phyloP scores from a whole-genome alignment of 1,140 invertebrate species.

The Sitobion miscanthi region DNA sequence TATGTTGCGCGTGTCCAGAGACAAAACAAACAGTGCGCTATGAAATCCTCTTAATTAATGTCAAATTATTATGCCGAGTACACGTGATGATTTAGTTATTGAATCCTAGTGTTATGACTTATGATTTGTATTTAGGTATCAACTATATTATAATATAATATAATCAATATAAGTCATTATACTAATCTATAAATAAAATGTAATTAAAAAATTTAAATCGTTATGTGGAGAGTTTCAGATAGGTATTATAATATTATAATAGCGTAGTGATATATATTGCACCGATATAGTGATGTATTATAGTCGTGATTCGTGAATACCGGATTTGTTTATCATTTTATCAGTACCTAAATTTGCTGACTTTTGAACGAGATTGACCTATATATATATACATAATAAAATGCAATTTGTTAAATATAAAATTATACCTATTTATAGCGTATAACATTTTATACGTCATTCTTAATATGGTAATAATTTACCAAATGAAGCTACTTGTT shows the following conservation, averaged over 20 bases:
- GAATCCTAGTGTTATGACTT: background rate
- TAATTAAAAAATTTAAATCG: background rate
- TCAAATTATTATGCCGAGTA: background rate
- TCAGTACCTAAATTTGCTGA: background rate
- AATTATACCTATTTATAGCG: background rate
- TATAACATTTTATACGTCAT: background rate
- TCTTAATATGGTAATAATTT: background rate
- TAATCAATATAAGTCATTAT: background rate
- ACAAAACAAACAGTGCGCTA: no score
- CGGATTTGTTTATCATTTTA: background rate
- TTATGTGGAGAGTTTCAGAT: background rate
- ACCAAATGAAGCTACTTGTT: background rate
- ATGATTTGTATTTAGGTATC: background rate
- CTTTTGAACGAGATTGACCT: constrained; percentile 19
- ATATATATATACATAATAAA: background rate
- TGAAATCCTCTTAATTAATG: no score
- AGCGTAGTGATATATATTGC: background rate
- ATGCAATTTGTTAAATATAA: background rate
- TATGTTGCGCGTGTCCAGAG: no score
- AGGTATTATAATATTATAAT: background rate
- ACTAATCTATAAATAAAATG: background rate
- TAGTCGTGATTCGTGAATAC: background rate
- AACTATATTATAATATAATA: background rate
- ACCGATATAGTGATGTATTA: background rate
- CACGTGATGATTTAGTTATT: background rate